Percentiles rank a stretch among this genome's conserved stretches.
These are phyloP conservation scores for Corvus moneduloides DNA, from an alignment of 2,113 vertebrate species.

Conservation along the genomic window DNA sequence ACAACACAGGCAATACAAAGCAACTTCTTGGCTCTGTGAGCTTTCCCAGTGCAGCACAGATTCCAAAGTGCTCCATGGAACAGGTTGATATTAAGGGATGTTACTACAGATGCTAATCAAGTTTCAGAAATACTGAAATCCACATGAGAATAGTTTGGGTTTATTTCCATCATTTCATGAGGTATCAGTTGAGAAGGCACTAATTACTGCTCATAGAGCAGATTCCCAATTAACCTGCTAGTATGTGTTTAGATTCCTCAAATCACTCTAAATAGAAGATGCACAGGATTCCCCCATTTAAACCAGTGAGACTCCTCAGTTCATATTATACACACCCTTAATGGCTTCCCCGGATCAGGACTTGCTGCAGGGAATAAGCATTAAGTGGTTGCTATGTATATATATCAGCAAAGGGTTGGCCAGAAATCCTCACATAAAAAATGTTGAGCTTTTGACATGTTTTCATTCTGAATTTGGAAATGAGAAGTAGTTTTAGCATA, in stretches of 20 bases:
- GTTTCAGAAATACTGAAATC: background rate
- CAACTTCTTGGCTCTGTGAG: background rate
- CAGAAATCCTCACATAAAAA: background rate
- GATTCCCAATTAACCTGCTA: background rate
- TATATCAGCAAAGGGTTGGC: background rate
- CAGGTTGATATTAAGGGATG: background rate
- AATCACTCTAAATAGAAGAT: background rate
- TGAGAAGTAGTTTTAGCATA: background rate
- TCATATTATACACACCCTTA: background rate
- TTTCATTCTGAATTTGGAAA: background rate
- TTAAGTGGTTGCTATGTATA: background rate
- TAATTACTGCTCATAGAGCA: background rate
- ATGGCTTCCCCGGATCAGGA: background rate
- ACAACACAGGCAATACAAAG: background rate
- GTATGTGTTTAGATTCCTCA: background rate
- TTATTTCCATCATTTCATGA: background rate
- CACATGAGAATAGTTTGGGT: background rate
- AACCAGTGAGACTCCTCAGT: background rate
- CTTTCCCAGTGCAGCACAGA: background rate
- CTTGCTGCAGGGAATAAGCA: background rate
- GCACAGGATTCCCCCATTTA: background rate
- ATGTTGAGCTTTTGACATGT: accelerated
- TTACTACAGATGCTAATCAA: background rate
- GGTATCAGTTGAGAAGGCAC: background rate
- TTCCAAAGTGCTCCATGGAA: background rate